Evolutionary conservation across 2,888 invertebrate genomes (phyloP), one percentile per base, ranked within the genome.

Genomic region (Watsonalla binaria): DNA sequence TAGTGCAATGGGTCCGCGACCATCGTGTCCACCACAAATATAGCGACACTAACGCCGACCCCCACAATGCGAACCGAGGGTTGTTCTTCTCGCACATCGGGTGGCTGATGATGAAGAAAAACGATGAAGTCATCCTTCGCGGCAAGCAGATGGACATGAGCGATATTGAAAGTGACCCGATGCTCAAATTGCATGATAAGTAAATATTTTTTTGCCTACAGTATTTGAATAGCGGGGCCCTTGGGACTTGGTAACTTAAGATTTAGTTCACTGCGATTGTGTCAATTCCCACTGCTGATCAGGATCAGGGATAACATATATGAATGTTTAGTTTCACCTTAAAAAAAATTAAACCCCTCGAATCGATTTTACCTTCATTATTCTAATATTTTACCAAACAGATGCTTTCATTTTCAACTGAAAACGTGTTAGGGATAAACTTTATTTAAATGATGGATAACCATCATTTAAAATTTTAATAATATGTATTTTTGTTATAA

Each of bases 81-180:
- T 94, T 98, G 80, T 97, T 97, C 92, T 97, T 97, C 85, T 92
- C 97, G 0, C 97, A 97, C 81, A 93, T 97, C 60, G 97, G 97
- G 46, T 97, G 97, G 97, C 86, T 97, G 45, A 86, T 97, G 78
- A 92, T 93, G 80, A 93, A 93, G 66, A 97, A 97, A 80, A 97
- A 97, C 73, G 94, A 94, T 0, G 94, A 95, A 64, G 96, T 97
- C 9, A 92, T 92, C 58, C 88, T 86, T 14, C 94, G 95, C 68
- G 97, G 97, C 51, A 94, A 94, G 61, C 92, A 93, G 56, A 92
- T 97, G 61, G 96, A 97, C 69, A 80, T 96, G 80, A 93, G 93
- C 42, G 97, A 97, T 76, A 92, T 97, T 52, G 87, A 92, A 62
- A 90, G 84, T 34, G 97, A 97, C 78, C 94, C 94, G 1, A 86